phyloP scores from a whole-genome alignment of 2,797 vertebrate species.

The Nothura maculosa region DNA sequence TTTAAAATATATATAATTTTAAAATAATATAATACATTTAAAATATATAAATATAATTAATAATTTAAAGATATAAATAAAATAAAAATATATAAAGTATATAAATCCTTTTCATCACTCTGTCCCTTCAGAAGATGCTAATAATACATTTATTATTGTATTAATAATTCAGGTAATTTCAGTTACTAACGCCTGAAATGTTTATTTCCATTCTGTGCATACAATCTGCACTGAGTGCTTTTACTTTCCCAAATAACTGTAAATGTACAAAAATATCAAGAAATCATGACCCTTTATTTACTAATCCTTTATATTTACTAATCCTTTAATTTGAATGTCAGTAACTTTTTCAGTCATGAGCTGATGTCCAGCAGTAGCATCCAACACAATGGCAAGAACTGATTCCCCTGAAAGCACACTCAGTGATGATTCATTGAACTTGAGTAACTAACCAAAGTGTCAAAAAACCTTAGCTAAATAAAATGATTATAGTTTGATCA shows the following conservation, averaged over 20 bases:
- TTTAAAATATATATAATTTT: too few relatives aligned
- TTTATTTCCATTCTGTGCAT: background rate
- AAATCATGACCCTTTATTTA: background rate
- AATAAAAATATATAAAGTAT: too few relatives aligned
- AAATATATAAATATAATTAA: too few relatives aligned
- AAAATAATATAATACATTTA: too few relatives aligned
- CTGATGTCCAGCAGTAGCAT: background rate
- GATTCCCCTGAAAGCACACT: background rate
- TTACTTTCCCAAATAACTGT: background rate
- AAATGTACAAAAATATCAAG: background rate
- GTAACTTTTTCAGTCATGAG: background rate
- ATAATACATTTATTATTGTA: background rate
- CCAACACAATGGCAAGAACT: background rate
- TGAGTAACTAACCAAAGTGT: background rate
- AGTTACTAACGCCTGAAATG: background rate
- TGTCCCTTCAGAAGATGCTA: background rate
- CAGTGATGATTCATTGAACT: background rate
- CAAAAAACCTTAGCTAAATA: background rate
- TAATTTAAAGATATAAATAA: too few relatives aligned
- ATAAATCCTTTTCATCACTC: background rate
- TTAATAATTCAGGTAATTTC: background rate
- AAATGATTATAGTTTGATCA: background rate
- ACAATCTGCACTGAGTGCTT: background rate
- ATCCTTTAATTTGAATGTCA: background rate
- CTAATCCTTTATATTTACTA: background rate